A percentile compares a stretch with the other conserved stretches of the same genome.
phyloP scores from a whole-genome alignment of 2,888 invertebrate species.

The Cheilosia impressa region DNA sequence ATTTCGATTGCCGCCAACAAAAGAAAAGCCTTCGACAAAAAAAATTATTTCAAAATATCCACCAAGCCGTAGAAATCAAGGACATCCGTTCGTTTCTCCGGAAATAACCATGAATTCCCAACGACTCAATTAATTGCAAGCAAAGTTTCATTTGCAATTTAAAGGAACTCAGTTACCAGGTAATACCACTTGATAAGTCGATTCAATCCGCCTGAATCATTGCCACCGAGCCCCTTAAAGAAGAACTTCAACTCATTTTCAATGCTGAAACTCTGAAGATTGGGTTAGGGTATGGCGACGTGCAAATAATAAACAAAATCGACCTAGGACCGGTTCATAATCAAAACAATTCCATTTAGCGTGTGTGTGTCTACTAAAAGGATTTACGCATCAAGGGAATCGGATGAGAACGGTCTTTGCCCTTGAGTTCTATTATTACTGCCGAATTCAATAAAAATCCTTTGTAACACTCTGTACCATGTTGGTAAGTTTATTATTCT shows the following conservation, averaged over 20 bases:
- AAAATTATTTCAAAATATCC: not conserved
- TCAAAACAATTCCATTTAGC: slow-evolving; percentile 18
- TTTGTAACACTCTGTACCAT: slow-evolving; percentile 52
- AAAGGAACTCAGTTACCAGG: not conserved
- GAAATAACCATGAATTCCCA: slow-evolving; percentile 35
- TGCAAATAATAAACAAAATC: slow-evolving; percentile 31
- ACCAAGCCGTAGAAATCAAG: not conserved
- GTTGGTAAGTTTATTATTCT: slow-evolving; percentile 23
- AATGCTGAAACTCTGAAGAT: not conserved
- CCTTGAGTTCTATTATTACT: slow-evolving; percentile 51
- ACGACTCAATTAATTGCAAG: slow-evolving; percentile 34
- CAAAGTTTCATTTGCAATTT: not conserved
- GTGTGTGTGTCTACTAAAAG: slow-evolving; percentile 7
- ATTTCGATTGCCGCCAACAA: too few species aligned
- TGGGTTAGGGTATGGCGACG: slow-evolving; percentile 18
- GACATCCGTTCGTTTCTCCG: slow-evolving; percentile 16
- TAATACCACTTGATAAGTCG: not conserved
- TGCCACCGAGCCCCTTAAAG: slow-evolving; percentile 10
- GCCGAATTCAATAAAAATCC: slow-evolving; percentile 21
- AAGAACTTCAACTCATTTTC: slow-evolving; percentile 10
- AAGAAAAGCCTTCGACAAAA: not conserved
- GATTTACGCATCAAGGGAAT: slow-evolving; percentile 32
- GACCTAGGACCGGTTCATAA: slow-evolving; percentile 7
- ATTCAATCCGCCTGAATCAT: not conserved
- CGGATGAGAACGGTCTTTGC: not conserved